Base-by-base conservation (phyloP, 1,140 invertebrate species). In the Mactra quadrangularis region DNA sequence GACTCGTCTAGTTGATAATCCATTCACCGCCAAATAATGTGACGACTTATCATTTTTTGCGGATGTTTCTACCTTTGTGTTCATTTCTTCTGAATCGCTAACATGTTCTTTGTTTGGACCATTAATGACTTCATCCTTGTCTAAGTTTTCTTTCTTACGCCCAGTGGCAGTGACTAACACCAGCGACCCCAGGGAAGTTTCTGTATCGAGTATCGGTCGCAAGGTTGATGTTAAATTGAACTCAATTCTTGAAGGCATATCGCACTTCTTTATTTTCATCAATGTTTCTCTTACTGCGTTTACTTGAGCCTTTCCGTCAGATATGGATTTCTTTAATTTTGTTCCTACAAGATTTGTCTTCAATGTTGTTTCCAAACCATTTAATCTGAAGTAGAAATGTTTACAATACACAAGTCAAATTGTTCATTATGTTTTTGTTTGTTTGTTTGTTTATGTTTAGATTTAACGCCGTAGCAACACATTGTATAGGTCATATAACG, bases 341-440 rank as follows among this genome's bases (percentile, higher is more conserved):
- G 64, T 47, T 0, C 74, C 74, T 64, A 77, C 22, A 11, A 64
- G 11, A 47, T 77, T 77, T 19, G 62, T 59, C 13, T 66, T 66
- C 9, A 77, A 19, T 3, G 33, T 1, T 19, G 74, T 31, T 52
- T 62, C 74, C 64, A 59, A 64, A 0, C 3, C 33, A 31, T 45
- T 41, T 9, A 77, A 15, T 53, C 74, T 77, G 74, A 66, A 77
- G 45, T 38, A n/a, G n/a, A n/a, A n/a, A n/a, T n/a, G n/a, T n/a
- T n/a, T n/a, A n/a, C n/a, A n/a, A n/a, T n/a, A n/a, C n/a, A n/a
- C n/a, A n/a, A n/a, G n/a, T n/a, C n/a, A n/a, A n/a, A n/a, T n/a
- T n/a, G n/a, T n/a, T n/a, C n/a, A n/a, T n/a, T n/a, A n/a, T n/a
- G n/a, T n/a, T n/a, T n/a, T n/a, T n/a, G n/a, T n/a, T n/a, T n/a